Conservation (phyloP, 2,113 vertebrate genomes). For the Elephas maximus region DNA sequence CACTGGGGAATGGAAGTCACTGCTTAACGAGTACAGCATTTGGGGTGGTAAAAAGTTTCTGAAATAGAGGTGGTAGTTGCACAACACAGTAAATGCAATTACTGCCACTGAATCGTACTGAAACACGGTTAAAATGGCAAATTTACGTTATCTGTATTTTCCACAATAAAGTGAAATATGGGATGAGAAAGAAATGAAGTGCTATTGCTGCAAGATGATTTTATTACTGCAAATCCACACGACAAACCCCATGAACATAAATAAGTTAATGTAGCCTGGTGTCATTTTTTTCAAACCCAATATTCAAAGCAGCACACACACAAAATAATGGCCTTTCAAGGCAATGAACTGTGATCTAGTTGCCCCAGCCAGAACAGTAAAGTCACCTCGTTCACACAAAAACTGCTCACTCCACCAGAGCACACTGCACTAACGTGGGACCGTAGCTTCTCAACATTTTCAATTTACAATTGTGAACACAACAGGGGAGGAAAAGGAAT, state of each 20-base stretch:
- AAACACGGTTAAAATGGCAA: not conserved
- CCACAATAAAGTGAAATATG: not conserved
- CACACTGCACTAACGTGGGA: not conserved
- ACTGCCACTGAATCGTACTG: not conserved
- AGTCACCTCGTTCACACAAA: not conserved
- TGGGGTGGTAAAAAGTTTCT: not conserved
- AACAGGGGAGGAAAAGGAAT: not conserved
- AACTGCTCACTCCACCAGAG: not conserved
- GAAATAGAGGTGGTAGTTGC: not conserved
- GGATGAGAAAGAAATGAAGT: conserved; percentile 16
- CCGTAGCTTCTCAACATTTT: not conserved
- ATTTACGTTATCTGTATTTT: not conserved
- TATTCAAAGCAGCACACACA: conserved; percentile 41
- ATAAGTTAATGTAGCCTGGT: not conserved
- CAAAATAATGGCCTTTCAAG: not conserved
- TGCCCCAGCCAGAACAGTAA: not conserved
- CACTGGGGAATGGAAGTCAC: not conserved
- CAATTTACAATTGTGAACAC: not conserved
- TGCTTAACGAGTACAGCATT: not conserved
- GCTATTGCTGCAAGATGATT: not conserved
- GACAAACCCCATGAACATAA: not conserved
- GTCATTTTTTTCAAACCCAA: conserved; percentile 50
- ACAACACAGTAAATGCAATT: not conserved
- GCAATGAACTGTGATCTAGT: not conserved
- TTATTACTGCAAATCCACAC: conserved; percentile 38